Conservation (phyloP, 2,113 vertebrate genomes). For the Seriola quinqueradiata region DNA sequence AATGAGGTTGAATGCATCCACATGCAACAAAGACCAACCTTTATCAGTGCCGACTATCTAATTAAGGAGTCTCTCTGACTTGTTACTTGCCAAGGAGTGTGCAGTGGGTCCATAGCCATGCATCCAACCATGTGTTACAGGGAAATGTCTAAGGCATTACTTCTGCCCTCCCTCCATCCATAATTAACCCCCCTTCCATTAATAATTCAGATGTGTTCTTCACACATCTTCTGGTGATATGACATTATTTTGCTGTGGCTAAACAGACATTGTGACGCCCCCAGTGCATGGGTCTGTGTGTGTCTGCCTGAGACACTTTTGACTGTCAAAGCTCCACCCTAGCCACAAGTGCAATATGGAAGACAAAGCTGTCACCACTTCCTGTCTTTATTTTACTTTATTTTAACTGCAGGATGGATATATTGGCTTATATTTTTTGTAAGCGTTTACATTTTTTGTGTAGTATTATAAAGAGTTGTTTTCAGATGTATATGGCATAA, state of each 20-base stretch:
- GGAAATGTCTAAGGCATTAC: constrained; percentile 76
- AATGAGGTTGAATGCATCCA: constrained; percentile 63
- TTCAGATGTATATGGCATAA: background rate
- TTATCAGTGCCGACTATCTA: constrained; percentile 64
- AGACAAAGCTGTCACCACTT: constrained; percentile 14
- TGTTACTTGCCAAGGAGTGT: constrained; percentile 66
- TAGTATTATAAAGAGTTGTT: background rate
- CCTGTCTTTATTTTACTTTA: constrained; percentile 12
- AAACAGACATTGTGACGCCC: constrained; percentile 75
- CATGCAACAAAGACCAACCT: constrained; percentile 60
- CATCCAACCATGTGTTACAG: constrained; percentile 74
- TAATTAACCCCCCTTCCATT: constrained; percentile 79
- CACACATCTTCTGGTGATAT: constrained; percentile 79
- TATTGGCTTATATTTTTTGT: background rate
- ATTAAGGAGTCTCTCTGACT: constrained; percentile 73
- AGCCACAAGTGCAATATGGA: constrained; percentile 50
- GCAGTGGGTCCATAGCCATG: constrained; percentile 61
- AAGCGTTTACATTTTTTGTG: background rate
- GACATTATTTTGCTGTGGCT: constrained; percentile 78
- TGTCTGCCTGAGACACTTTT: constrained; percentile 70
- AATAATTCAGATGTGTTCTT: constrained; percentile 82
- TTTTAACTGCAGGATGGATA: background rate
- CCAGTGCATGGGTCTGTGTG: constrained; percentile 49
- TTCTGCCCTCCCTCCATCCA: constrained; percentile 73
- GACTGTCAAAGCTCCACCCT: constrained; percentile 50